Conservation (phyloP, 2,113 vertebrate species). For the Myotis lucifugus region DNA sequence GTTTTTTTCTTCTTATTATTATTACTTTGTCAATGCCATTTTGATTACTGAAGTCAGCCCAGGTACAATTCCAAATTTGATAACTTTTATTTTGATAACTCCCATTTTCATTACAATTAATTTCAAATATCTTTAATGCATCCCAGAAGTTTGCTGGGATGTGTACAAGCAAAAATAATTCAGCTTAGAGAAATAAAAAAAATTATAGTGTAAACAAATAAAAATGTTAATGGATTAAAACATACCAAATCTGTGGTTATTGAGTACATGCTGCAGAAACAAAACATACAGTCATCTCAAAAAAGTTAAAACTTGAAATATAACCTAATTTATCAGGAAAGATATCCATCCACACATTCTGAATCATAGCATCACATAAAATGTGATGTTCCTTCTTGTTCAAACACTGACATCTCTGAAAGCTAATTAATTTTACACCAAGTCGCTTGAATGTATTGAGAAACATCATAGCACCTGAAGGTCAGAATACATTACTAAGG, state of each 20-base stretch:
- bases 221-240: neutral
- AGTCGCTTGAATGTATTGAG: neutral
- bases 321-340: neutral
- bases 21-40: neutral
- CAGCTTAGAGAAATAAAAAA: neutral
- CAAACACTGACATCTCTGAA: conserved; percentile 33
- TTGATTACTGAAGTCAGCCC: neutral
- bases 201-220: neutral
- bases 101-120: neutral
- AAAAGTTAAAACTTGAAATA: neutral
- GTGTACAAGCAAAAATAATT: conserved; percentile 10
- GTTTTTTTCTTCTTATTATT: neutral
- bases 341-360: neutral
- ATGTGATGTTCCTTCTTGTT: neutral
- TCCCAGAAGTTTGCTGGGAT: neutral
- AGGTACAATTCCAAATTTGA: neutral
- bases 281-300: neutral
- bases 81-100: neutral
- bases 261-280: neutral
- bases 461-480: neutral
- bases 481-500: neutral
- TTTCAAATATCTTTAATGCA: neutral
- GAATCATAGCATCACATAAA: neutral
- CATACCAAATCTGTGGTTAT: neutral
- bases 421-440: conserved; percentile 9